These are phyloP conservation scores for Chlorops oryzae DNA, from an alignment of 1,140 invertebrate species.

Conservation along the genomic window DNA sequence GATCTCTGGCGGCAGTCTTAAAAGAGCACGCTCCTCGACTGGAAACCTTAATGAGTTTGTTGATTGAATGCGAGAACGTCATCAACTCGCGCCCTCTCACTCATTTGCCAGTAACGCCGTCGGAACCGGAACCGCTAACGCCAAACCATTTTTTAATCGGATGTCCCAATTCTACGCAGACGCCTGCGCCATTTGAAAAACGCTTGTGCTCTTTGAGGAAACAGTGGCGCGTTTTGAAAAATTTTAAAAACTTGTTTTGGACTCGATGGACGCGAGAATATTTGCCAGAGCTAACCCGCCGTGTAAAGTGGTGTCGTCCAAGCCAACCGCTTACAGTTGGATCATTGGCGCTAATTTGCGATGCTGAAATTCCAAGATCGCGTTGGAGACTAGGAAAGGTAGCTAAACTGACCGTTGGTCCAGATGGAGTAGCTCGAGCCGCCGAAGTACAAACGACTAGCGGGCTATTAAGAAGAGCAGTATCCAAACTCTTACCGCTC, in stretches of 20 bases:
- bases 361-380: neutral
- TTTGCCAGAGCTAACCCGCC: too few species aligned
- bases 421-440: constrained; percentile 29
- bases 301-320: neutral
- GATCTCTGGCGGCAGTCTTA: too few species aligned
- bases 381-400: constrained; percentile 10
- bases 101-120: too few species aligned
- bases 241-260: neutral
- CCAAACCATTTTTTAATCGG: too few species aligned
- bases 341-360: neutral
- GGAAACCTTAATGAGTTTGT: constrained; percentile 3
- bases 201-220: constrained; percentile 15
- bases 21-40: neutral
- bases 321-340: neutral
- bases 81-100: too few species aligned
- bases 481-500: neutral
- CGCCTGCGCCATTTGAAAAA: too few species aligned
- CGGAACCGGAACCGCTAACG: too few species aligned
- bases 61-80: too few species aligned
- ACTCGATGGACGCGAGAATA: neutral
- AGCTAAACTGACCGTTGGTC: constrained; percentile 20
- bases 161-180: too few species aligned
- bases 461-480: constrained; percentile 14
- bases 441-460: constrained; percentile 27
- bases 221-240: constrained; percentile 9